Evolutionary conservation across 2,888 invertebrate species (phyloP), one percentile per base, ranked within the genome.

Genomic region (Andrena bucephala): DNA sequence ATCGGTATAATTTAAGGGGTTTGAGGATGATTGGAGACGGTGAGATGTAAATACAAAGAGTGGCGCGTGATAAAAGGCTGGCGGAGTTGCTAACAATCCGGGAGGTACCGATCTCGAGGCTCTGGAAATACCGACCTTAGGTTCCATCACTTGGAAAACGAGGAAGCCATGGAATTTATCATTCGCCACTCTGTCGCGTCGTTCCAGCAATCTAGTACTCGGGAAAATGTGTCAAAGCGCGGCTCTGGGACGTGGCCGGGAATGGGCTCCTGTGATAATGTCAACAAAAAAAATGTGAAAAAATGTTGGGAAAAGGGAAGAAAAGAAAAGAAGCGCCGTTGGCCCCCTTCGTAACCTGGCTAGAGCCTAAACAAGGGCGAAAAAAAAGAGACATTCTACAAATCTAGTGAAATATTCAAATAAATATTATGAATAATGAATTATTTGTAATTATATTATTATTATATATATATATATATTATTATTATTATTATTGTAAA

Each of bases 371-470:
- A 69, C 66, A 70, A 74, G 57, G 62, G 59, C 63, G 54, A 71
- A 75, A 90, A 90, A 20, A 54, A 70, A 69, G 88, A 88, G 89
- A 90, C 89, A 87, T 91, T 92, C 90, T 87, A 89, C 88, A 91
- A 93, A 92, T 93, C 93, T 93, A 93, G 93, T 93, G 93, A 93
- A 93, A 91, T 93, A 93, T 92, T 91, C 89, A 91, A 90, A 90
- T 90, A 87, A 88, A 87, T 90, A 88, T 89, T 87, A 87, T 60
- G 81, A 87, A 85, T 81, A 87, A 87, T 36, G 71, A 82, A 77
- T 87, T 87, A 87, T 87, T 86, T 86, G 86, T 86, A 86, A 86
- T 87, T 87, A 86, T 86, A 86, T 88, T 83, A 89, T 86, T 88
- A 89, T 90, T 88, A 89, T 79, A 82, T 86, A 87, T 79, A 82